phyloP scores from a whole-genome alignment of 1,140 invertebrate species.

The Lutraria rhynchaena region DNA sequence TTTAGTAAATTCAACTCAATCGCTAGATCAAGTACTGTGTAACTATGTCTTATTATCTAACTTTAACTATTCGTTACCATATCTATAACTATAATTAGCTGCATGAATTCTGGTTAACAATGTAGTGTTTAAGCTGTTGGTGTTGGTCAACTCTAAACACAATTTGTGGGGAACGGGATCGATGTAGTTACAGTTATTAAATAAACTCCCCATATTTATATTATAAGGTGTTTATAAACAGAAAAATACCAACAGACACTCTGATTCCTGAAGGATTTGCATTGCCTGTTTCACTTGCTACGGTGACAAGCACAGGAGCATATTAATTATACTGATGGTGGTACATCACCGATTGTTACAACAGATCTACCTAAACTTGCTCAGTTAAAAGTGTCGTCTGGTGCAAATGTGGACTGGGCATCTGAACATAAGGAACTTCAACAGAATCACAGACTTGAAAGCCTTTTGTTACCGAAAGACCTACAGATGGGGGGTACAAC shows the following conservation, averaged over 20 bases:
- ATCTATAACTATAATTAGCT: no score
- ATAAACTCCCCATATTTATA: no score
- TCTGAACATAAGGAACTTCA: constrained; percentile 71
- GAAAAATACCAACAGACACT: constrained; percentile 71
- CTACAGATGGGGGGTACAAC: constrained; percentile 70
- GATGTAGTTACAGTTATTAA: no score
- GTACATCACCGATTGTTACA: constrained; percentile 36
- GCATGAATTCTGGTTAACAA: no score
- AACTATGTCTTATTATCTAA: no score
- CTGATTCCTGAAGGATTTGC: constrained; percentile 69
- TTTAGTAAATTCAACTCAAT: no score
- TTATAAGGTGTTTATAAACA: no score
- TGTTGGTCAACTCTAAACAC: no score
- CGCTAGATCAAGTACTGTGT: no score
- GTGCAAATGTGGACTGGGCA: constrained; percentile 75
- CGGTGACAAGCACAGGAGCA: constrained; percentile 26
- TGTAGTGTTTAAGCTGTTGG: no score
- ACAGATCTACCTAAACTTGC: constrained; percentile 71
- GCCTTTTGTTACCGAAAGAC: constrained; percentile 40
- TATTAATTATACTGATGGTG: constrained; percentile 17
- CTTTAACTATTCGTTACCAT: no score
- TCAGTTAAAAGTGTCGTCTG: constrained; percentile 61
- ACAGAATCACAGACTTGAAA: constrained; percentile 40
- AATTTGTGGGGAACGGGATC: no score
- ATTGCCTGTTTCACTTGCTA: constrained; percentile 66